Evolutionary conservation across 2,113 vertebrate genomes (phyloP).

Genomic region (Oryctolagus cuniculus): DNA sequence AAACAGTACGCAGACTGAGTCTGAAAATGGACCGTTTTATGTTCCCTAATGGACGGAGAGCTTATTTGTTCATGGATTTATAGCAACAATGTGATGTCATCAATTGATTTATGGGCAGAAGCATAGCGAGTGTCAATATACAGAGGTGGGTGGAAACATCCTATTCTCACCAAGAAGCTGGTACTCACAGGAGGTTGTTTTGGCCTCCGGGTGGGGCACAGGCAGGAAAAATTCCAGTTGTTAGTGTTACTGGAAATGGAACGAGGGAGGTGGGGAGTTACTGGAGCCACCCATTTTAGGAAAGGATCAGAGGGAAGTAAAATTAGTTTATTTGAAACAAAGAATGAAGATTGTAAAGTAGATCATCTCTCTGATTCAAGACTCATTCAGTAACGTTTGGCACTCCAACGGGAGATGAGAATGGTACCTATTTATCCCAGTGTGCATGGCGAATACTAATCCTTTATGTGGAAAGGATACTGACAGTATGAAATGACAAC

Average conservation of each 20-base stretch:
- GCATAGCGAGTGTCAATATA: constrained; percentile 89
- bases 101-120: constrained; percentile 85
- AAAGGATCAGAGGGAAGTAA: constrained; percentile 73
- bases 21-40: constrained; percentile 89
- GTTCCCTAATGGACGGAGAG: constrained; percentile 88
- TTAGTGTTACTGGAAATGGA: constrained; percentile 90
- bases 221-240: constrained; percentile 86
- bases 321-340: constrained; percentile 37
- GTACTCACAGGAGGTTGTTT: constrained; percentile 83
- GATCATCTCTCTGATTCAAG: background rate
- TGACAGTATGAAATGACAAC: background rate
- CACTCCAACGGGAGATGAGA: background rate
- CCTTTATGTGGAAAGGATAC: background rate
- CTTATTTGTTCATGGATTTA: constrained; percentile 90
- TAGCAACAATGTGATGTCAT: constrained; percentile 90
- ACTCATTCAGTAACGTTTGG: background rate
- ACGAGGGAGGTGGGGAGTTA: constrained; percentile 79
- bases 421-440: background rate
- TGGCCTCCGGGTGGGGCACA: constrained; percentile 83
- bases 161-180: constrained; percentile 87
- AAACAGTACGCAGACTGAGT: constrained; percentile 90
- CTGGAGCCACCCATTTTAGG: constrained; percentile 80
- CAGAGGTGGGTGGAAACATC: constrained; percentile 88
- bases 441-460: fast-evolving
- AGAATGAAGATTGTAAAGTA: constrained; percentile 22